Base-by-base conservation (phyloP, 2,888 invertebrate genomes). In the Pelosia muscerda region DNA sequence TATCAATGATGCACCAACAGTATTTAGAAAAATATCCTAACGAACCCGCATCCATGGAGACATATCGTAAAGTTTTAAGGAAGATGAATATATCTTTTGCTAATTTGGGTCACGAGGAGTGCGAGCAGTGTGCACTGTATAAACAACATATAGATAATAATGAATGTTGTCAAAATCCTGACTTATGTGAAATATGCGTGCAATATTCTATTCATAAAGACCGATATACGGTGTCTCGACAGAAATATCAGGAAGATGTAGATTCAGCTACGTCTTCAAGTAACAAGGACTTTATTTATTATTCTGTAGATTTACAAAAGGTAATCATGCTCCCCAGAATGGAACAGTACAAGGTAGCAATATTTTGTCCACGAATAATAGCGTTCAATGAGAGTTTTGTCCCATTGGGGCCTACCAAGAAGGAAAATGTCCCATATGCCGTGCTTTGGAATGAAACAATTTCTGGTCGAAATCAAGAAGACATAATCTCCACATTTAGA, bases 81-180 rank as follows among this genome's bases (percentile, higher is more conserved):
- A 65, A 65, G 26, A 64, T 68, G 55, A 76, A 70, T 55, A 73
- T 77, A 60, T 69, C 68, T 9, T 73, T 73, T 64, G 63, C 66
- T 69, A 76, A 64, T 76, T 68, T 63, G 73, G 71, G 34, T n/a
- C 57, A 13, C 22, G 55, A 23, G 49, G 25, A 74, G 70, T 74
- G 68, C 19, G 49, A 53, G 49, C n/a, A 53, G 13, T 34, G 34
- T 34, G 34, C 34, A 34, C 59, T 56, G 22, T 69, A 42, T 69
- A 3, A 34, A 55, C 22, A 31, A 69, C 61, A 66, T 62, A 65
- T 31, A 31, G 31, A 31, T 31, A 9, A 34, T 34, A 13, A 34
- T 58, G 53, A 25, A 3, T 63, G 63, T 67, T 53, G 26, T 58
- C 63, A 22, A 66, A 62, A 57, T 55, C 63, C 34, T 34, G 34